Evolutionary conservation across 1,140 invertebrate genomes (phyloP).

Genomic region (Aethina tumida): DNA sequence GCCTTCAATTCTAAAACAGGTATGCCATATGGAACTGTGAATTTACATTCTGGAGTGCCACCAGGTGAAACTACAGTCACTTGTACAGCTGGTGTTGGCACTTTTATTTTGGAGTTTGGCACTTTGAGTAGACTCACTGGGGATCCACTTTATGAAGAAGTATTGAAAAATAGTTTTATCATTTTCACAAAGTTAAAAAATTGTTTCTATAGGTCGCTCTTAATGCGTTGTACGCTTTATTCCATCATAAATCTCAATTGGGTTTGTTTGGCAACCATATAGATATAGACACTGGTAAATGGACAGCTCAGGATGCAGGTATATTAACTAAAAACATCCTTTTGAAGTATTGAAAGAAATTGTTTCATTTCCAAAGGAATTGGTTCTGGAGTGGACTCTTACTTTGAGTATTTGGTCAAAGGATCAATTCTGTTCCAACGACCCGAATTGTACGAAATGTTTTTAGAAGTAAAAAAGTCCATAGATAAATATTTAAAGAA

Average conservation of each 20-base stretch:
- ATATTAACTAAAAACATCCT: no score
- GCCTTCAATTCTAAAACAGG: conserved; percentile 86
- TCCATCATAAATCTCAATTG: conserved; percentile 76
- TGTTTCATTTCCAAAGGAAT: no score
- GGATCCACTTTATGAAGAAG: conserved; percentile 88
- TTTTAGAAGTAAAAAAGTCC: conserved; percentile 67
- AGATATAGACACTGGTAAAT: conserved; percentile 87
- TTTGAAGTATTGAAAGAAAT: no score
- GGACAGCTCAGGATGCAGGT: conserved; percentile 92
- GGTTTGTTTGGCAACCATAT: conserved; percentile 95
- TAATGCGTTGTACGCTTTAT: conserved; percentile 82
- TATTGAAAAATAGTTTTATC: conserved; percentile 21
- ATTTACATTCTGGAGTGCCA: conserved; percentile 86
- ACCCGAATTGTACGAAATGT: conserved; percentile 86
- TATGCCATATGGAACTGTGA: conserved; percentile 99
- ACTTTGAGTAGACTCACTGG: conserved; percentile 90
- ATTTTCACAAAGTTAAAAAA: not conserved
- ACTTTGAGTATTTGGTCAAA: conserved; percentile 98
- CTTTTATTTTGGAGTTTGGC: conserved; percentile 96
- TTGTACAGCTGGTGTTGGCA: conserved; percentile 96
- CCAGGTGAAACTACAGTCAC: conserved; percentile 91
- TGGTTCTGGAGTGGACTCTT: conserved; percentile 94
- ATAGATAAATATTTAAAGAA: conserved; percentile 86
- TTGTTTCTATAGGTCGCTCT: conserved; percentile 62
- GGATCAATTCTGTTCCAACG: conserved; percentile 70